These are phyloP conservation scores for Lophochroa leadbeateri DNA, from an alignment of 2,113 vertebrate species.

Conservation along the genomic window DNA sequence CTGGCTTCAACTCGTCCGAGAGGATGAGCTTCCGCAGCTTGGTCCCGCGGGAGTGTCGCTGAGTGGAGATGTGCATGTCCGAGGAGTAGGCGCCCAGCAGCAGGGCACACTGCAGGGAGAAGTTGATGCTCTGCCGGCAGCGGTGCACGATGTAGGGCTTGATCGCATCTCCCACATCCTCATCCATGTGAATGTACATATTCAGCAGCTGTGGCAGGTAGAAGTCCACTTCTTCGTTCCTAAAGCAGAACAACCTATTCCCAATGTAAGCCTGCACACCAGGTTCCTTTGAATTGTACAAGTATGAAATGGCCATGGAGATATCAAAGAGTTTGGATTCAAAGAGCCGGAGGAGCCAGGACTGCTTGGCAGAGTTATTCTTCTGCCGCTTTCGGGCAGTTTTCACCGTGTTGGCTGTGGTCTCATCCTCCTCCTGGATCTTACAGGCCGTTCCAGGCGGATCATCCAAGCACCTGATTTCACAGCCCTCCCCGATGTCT, in stretches of 20 bases:
- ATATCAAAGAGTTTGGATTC: slow-evolving; percentile 97
- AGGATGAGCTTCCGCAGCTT: slow-evolving; percentile 92
- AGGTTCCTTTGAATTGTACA: slow-evolving; percentile 95
- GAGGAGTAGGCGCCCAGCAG: slow-evolving; percentile 92
- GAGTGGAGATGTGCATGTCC: slow-evolving; percentile 98
- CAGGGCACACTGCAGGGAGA: slow-evolving; percentile 92
- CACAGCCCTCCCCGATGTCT: slow-evolving; percentile 20
- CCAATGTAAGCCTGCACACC: slow-evolving; percentile 97
- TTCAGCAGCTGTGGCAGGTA: slow-evolving; percentile 95
- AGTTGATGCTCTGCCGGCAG: slow-evolving; percentile 94
- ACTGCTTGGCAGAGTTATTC: slow-evolving; percentile 90
- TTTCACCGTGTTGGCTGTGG: slow-evolving; percentile 61
- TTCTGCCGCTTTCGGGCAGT: slow-evolving; percentile 81
- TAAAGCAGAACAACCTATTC: slow-evolving; percentile 92
- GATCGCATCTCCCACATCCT: slow-evolving; percentile 95
- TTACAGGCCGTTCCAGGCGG: not conserved
- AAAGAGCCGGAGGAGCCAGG: slow-evolving; percentile 93
- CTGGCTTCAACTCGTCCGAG: slow-evolving; percentile 91
- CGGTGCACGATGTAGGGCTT: slow-evolving; percentile 96
- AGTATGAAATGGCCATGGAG: slow-evolving; percentile 97
- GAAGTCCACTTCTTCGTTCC: slow-evolving; percentile 90
- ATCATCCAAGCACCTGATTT: slow-evolving; percentile 53
- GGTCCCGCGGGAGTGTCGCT: slow-evolving; percentile 91
- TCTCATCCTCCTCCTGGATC: slow-evolving; percentile 76
- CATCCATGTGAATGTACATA: slow-evolving; percentile 99